These are phyloP conservation scores for Venustoraphidia nigricollis DNA, from an alignment of 2,888 invertebrate species.

Conservation along the genomic window DNA sequence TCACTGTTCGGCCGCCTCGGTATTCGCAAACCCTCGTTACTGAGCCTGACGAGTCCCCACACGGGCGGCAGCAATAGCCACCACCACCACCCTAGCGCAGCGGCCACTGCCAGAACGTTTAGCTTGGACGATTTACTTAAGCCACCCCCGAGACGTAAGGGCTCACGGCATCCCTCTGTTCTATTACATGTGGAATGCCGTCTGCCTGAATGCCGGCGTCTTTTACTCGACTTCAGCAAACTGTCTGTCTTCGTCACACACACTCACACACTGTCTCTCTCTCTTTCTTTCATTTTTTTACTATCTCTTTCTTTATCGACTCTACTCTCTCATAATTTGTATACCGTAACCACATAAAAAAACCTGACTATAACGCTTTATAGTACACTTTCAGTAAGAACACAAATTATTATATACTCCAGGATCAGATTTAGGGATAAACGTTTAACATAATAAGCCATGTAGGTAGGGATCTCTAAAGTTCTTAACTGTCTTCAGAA, in stretches of 20 bases:
- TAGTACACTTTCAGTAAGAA: too few species aligned
- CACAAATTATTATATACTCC: too few species aligned
- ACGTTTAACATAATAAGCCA: too few species aligned
- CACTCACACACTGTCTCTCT: conserved; percentile 12
- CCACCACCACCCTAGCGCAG: conserved; percentile 27
- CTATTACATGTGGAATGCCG: conserved; percentile 8
- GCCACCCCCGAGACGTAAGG: conserved; percentile 70
- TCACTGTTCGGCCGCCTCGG: conserved; percentile 70
- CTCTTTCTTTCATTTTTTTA: conserved; percentile 10
- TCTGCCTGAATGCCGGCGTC: conserved; percentile 7
- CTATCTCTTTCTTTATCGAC: background rate
- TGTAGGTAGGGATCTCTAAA: too few species aligned
- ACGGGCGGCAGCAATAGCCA: conserved; percentile 23
- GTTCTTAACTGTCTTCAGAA: too few species aligned
- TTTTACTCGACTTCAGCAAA: too few species aligned
- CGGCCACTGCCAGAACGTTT: conserved; percentile 64
- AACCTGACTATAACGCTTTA: too few species aligned
- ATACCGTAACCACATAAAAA: too few species aligned
- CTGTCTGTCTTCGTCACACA: conserved; percentile 1
- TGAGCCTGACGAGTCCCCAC: conserved; percentile 59
- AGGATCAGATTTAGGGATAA: too few species aligned
- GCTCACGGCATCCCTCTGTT: conserved; percentile 14
- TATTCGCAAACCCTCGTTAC: conserved; percentile 76
- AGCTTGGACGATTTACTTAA: conserved; percentile 80
- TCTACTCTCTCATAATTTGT: too few species aligned